phyloP scores from a whole-genome alignment of 2,888 invertebrate species.

The Drosophila mercatorum region DNA sequence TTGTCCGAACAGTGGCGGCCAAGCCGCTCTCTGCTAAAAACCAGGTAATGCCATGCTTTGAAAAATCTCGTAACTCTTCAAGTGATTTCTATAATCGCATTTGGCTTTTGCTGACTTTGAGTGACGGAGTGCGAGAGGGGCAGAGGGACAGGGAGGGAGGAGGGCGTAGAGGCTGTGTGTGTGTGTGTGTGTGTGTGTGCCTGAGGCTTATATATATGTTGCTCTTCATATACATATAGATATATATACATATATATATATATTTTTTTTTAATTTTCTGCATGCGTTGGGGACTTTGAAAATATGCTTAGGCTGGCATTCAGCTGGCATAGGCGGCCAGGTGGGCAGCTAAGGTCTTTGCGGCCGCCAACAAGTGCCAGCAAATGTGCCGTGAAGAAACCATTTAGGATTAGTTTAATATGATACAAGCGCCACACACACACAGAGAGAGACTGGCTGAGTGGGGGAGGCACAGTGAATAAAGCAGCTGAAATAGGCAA shows the following conservation, averaged over 20 bases:
- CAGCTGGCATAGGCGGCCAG: constrained; percentile 3
- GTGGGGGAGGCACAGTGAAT: not conserved
- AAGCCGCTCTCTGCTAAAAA: not conserved
- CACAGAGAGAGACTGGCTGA: not conserved
- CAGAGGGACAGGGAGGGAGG: not conserved
- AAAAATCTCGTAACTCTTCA: constrained; percentile 27
- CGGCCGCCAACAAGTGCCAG: constrained; percentile 56
- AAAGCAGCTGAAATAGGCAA: constrained; percentile 78
- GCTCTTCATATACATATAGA: constrained; percentile 5
- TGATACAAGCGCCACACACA: constrained; percentile 63
- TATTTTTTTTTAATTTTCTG: constrained; percentile 44
- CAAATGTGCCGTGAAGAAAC: constrained; percentile 83
- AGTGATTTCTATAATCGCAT: constrained; percentile 47
- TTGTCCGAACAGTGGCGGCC: not conserved
- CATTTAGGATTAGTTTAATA: constrained; percentile 84
- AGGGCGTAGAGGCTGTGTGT: not conserved
- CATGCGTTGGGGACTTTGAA: constrained; percentile 13
- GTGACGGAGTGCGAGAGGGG: too few relatives aligned
- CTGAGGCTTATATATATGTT: not conserved
- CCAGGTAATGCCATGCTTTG: constrained; percentile 25
- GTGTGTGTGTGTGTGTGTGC: too few relatives aligned
- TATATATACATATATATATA: not conserved
- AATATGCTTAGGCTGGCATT: constrained; percentile 44
- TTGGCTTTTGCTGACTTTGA: constrained; percentile 28
- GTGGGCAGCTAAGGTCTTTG: constrained; percentile 16